Percentiles rank a stretch among this genome's conserved stretches.
These are phyloP conservation scores for Amaurobius ferox DNA, from an alignment of 2,888 invertebrate genomes.

Conservation along the genomic window DNA sequence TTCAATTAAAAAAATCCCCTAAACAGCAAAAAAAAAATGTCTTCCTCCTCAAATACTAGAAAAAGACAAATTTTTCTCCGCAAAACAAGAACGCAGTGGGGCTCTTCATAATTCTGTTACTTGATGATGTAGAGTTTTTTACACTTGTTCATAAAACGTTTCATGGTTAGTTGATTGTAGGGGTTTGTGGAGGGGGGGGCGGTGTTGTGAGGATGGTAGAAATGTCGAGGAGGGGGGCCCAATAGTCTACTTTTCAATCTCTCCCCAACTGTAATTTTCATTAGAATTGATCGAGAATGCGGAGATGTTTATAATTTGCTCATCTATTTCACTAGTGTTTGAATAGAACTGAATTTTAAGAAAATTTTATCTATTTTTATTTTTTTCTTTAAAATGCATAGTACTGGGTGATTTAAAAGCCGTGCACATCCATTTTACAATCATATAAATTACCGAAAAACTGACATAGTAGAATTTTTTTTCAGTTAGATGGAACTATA, in stretches of 20 bases:
- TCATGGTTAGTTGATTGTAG: constrained; percentile 47
- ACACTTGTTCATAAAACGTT: constrained; percentile 29
- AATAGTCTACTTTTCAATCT: too few species aligned
- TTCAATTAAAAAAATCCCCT: too few species aligned
- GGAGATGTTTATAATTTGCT: too few species aligned
- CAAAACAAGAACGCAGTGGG: constrained; percentile 45
- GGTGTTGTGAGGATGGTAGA: background rate
- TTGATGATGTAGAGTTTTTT: constrained; percentile 44
- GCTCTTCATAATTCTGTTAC: constrained; percentile 45
- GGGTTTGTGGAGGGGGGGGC: background rate
- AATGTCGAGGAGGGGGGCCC: constrained; percentile 18
- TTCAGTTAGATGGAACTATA: too few species aligned
- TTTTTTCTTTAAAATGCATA: too few species aligned
- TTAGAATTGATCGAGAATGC: background rate
- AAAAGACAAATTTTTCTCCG: constrained; percentile 27
- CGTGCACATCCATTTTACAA: too few species aligned
- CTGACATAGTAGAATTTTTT: too few species aligned
- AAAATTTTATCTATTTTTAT: too few species aligned
- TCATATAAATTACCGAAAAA: too few species aligned
- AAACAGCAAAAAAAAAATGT: background rate
- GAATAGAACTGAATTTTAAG: too few species aligned
- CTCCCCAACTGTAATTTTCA: background rate
- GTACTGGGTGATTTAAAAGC: too few species aligned
- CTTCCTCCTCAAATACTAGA: background rate
- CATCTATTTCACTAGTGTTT: too few species aligned